Evolutionary conservation across 2,797 vertebrate genomes (phyloP), one percentile per base, ranked within the genome.

Genomic region (Sebastes taczanowskii): DNA sequence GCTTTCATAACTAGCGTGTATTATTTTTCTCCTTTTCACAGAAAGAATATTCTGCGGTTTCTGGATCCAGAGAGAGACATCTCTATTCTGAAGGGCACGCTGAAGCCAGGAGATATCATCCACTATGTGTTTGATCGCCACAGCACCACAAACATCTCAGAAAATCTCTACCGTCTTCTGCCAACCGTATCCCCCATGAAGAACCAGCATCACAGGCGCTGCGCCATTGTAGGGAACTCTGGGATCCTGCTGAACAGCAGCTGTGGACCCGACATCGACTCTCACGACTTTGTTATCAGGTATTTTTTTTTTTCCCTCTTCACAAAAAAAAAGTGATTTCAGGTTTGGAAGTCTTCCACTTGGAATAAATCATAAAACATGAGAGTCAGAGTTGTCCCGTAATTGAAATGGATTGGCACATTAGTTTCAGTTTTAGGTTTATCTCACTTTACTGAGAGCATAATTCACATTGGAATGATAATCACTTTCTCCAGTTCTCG

Each of bases 51-150:
- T 80, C 81, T 99, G 80, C 96, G 96, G 92, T 99, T 99, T 81
- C 90, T 99, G 61, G 98, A 99, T 86, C 97, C 98, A 0, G 98
- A 99, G 91, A 97, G 97, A 89, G 98, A 99, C 88, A 98, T 99
- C 74, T 99, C 98, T 0, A 98, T 99, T 83, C 96, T 99, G 63
- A 99, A 98, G 92, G 97, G 98, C 75, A 98, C 96, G 0, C 95
- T 99, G 92, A 98, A 98, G 89, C 97, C 97, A 0, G 98, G 98
- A 25, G 98, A 98, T 69, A 91, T 98, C 67, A 96, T 99, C 90
- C 98, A 99, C 91, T 99, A 99, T 0, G 96, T 99, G 56, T 98
- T 99, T 71, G 98, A 99, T 93, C 95, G 98, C 73, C 98, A 97
- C 91, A 98, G 97, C 94, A 99, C 98, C 42, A 98, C 97, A 90